Percentiles rank a stretch among this genome's conserved stretches.
These are phyloP conservation scores for Tokudaia tokunoshimensis DNA, from an alignment of 2,797 vertebrate genomes.

Conservation along the genomic window DNA sequence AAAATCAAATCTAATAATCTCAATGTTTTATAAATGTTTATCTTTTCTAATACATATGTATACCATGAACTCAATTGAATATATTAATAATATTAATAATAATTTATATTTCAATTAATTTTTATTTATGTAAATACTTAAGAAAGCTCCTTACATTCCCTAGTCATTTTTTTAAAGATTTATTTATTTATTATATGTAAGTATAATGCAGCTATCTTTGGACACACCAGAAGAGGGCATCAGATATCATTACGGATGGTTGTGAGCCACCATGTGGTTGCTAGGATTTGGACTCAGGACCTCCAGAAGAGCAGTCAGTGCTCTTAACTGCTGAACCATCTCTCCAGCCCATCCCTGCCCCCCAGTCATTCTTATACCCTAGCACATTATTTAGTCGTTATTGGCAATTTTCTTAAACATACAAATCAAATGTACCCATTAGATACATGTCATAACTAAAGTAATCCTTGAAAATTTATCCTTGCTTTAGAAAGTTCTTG, in stretches of 20 bases:
- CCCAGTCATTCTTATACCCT: background rate
- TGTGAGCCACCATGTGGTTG: no score
- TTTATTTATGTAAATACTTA: background rate
- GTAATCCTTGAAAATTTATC: background rate
- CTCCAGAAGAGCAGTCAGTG: no score
- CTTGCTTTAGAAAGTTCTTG: background rate
- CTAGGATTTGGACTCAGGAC: no score
- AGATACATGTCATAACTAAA: background rate
- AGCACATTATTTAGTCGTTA: background rate
- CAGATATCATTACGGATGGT: no score
- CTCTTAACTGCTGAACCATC: no score
- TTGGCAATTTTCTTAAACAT: background rate
- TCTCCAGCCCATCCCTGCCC: no score
- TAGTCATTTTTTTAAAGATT: no score
- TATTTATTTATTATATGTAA: no score
- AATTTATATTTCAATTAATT: background rate
- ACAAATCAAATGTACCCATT: background rate
- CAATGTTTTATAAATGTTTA: background rate
- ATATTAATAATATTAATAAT: background rate
- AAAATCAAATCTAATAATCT: background rate
- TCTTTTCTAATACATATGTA: background rate
- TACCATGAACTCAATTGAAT: background rate
- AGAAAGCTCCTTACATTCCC: background rate
- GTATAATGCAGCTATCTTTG: no score
- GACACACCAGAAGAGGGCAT: no score